Conservation (phyloP, 1,140 invertebrate genomes). For the Neodiprion virginianus region DNA sequence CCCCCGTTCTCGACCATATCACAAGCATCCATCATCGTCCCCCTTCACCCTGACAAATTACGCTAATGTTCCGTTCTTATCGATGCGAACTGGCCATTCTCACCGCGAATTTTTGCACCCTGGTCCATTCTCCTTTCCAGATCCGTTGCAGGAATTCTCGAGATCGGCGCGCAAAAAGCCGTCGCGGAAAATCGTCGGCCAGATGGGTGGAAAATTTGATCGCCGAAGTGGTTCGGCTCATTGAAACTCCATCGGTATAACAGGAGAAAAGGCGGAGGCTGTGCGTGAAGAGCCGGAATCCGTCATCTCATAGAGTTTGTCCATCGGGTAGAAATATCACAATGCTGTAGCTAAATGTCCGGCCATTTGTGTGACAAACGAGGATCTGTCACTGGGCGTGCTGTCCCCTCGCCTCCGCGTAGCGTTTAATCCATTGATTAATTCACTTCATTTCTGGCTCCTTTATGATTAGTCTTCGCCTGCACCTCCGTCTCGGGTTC, state of each 20-base stretch:
- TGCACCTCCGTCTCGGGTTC: neutral
- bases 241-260: neutral
- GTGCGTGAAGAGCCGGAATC: conserved; percentile 32
- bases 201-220: neutral
- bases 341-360: conserved; percentile 49
- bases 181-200: too few species aligned
- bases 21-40: neutral
- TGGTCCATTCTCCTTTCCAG: too few species aligned
- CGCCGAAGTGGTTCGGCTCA: neutral
- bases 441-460: conserved; percentile 58
- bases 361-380: conserved; percentile 61
- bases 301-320: conserved; percentile 42
- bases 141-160: too few species aligned
- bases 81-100: neutral
- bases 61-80: neutral
- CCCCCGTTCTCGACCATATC: neutral
- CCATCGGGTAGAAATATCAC: conserved; percentile 35
- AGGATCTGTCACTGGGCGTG: conserved; percentile 51
- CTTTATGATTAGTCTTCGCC: conserved; percentile 57
- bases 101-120: too few species aligned
- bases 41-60: neutral
- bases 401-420: conserved; percentile 14
- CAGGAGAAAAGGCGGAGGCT: neutral
- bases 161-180: too few species aligned
- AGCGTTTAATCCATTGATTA: conserved; percentile 63